Evolutionary conservation across 2,888 invertebrate genomes (phyloP), one percentile per base, ranked within the genome.

Genomic region (Phorcus lineatus): DNA sequence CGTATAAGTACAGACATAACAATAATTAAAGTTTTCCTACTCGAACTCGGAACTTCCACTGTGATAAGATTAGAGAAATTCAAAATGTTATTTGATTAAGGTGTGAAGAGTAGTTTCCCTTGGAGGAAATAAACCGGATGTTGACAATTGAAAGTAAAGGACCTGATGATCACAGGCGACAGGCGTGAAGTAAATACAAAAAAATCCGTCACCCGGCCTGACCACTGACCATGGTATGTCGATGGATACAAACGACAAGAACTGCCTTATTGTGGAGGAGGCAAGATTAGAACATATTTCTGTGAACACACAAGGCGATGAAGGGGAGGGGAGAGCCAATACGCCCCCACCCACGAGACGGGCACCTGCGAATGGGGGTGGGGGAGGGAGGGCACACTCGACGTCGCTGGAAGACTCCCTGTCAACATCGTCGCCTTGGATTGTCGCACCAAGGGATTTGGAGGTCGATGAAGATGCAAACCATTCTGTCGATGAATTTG

Each of bases 101-200:
- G 16, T 22, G 28, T 28, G 2, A 24, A 24, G 17, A 62, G 28
- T 62, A 62, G 62, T 28, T 28, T 62, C 62, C 62, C 62, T 62
- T 62, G 24, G 28, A 24, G 62, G 62, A 62, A 62, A n/a, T 24
- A 62, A 62, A 62, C 62, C 62, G 62, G 62, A 62, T 62, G 62
- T 62, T 62, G 62, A 62, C 13, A 62, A 36, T 24, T 24, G 28
- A 47, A 47, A 47, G 47, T 47, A 47, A 47, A 47, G 47, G 47
- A 1, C 7, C 47, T 1, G 47, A 9, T 47, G 47, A 47, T 47
- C 7, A 47, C 11, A 62, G 28, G 62, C 24, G 17, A 19, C 28
- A 62, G 62, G 62, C 28, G 17, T 24, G 28, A 22, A 7, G 13
- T 2, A 0, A 11, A 62, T 16, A 17, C 62, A 62, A 28, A 47